Base-by-base conservation (phyloP, 1,140 invertebrate species). In the Nasonia longicornis region DNA sequence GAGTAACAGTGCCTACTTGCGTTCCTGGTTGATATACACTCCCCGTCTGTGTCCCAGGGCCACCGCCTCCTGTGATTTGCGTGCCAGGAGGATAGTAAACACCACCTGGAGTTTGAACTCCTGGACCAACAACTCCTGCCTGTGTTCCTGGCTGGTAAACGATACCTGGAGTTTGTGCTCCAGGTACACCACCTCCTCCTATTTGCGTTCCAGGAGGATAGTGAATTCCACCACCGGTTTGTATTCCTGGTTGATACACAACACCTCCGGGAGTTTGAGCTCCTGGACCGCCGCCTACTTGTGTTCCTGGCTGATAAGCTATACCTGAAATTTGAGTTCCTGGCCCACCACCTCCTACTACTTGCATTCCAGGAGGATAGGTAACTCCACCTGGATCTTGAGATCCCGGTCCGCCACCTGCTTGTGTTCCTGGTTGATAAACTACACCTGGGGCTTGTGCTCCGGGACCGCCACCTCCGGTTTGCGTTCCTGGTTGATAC, bases 161-260 rank as follows among this genome's bases (percentile, higher is more conserved):
- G 1, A 52, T 4, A 20, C 14, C 29, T 45, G 38, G 38, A 70
- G 31, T 66, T 79, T 76, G 48, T 20, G 16, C n/a, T 22, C 26
- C 31, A 29, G 35, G 14, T 35, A 16, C 31, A 52, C 8, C 42
- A 20, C 31, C 69, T 35, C 31, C 31, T 35, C 3, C 16, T 6
- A 58, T 8, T 58, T 58, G 42, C 29, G 72, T 74, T 29, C 72
- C 72, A 10, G 42, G 72, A 12, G 10, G 72, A 31, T 74, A 69
- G 20, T 72, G 71, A 79, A 70, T 48, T 48, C 82, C 80, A 11
- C 74, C 74, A n/a, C 83, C 77, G 2, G 8, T 10, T 48, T 48
- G 45, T 12, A 8, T 48, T 14, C 45, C 45, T 10, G 45, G 45
- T 10, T 10, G 45, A 48, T 48, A 48, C 26, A 26, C 26, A 48